phyloP scores from a whole-genome alignment of 2,113 vertebrate species.

The Zootoca vivipara region DNA sequence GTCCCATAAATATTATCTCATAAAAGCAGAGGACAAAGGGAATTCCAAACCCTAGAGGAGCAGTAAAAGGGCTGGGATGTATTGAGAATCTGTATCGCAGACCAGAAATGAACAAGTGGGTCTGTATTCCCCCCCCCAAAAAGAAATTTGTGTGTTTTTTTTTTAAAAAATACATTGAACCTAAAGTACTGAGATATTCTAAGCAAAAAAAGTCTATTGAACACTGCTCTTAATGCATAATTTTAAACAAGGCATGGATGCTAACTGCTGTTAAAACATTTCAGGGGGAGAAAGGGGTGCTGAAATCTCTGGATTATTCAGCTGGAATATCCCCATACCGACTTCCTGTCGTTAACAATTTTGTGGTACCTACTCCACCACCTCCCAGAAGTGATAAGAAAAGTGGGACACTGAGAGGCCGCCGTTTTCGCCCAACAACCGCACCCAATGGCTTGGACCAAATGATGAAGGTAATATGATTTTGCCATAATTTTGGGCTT shows the following conservation, averaged over 20 bases:
- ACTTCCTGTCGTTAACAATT: constrained; percentile 81
- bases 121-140: background rate
- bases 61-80: background rate
- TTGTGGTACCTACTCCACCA: constrained; percentile 79
- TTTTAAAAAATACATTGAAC: background rate
- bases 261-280: constrained; percentile 20
- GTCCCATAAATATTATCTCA: background rate
- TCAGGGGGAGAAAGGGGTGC: constrained; percentile 76
- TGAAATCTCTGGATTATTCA: constrained; percentile 66
- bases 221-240: background rate
- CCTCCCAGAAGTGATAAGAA: constrained; percentile 66
- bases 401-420: constrained; percentile 64
- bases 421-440: constrained; percentile 77
- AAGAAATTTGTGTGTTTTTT: no score
- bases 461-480: constrained; percentile 62
- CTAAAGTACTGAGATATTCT: background rate
- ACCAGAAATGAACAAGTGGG: background rate
- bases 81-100: background rate
- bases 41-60: background rate
- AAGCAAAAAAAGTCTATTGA: background rate
- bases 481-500: background rate
- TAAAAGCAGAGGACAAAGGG: background rate
- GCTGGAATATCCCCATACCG: constrained; percentile 74
- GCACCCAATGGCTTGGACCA: constrained; percentile 72
- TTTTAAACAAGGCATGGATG: background rate